Evolutionary conservation across 2,888 invertebrate species (phyloP), one percentile per base, ranked within the genome.

Genomic region (Melipona bicolor): DNA sequence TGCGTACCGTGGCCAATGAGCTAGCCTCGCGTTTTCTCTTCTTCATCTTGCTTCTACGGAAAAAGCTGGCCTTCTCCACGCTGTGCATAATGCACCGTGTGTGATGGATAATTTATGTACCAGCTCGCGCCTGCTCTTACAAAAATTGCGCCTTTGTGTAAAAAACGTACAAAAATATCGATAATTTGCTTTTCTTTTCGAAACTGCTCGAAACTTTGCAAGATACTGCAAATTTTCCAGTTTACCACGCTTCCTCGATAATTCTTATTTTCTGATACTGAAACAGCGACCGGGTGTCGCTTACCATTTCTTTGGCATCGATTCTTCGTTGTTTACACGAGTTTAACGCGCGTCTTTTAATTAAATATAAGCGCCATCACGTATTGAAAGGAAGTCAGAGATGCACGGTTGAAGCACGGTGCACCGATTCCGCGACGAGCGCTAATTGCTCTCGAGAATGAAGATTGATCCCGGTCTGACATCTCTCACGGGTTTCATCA

Each of bases 401-500:
- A 27, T 54, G 68, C 52, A 64, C 72, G 67, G 32, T 68, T n/a
- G 70, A 61, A 52, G 73, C 32, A 4, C 24, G 36, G 9, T 36
- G 19, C 59, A 61, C 64, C 76, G 65, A 76, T 76, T 64, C 50
- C 62, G 62, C 72, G 67, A 24, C 73, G 76, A 77, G 65, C 79
- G 56, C 73, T 84, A 84, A 84, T 84, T 84, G 84, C 79, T 62
- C 77, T 84, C 73, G 73, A 83, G 79, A 69, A 79, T 67, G 84
- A 84, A 84, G 84, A 84, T 85, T 84, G 84, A 85, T 84, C 73
- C 77, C 59, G 71, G 64, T 69, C 84, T 85, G 80, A 79, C 85
- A 85, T 77, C 76, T 77, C 76, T 79, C 76, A 70, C 70, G 56
- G 54, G 70, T 83, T 77, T 81, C 80, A 75, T 77, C 71, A 77